A percentile compares a stretch with the other conserved stretches of the same genome.
phyloP scores from a whole-genome alignment of 2,113 vertebrate species.

The Mormyrus lacerda region DNA sequence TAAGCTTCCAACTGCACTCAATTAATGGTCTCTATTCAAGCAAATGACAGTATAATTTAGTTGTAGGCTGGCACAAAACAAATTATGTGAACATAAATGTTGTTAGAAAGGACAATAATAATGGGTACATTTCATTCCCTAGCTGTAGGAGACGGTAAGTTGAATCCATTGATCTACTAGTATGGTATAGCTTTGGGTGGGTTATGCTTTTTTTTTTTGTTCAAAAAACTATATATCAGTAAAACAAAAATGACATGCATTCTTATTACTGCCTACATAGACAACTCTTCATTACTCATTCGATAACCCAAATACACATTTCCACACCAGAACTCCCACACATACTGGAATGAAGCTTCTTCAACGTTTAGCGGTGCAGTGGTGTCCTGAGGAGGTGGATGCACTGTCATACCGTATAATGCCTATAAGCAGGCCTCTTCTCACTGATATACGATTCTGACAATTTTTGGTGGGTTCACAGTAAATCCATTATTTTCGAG shows the following conservation, averaged over 20 bases:
- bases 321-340: neutral
- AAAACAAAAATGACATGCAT: neutral
- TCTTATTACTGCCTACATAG: neutral
- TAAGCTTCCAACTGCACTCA: constrained; percentile 5
- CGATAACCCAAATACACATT: neutral
- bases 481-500: neutral
- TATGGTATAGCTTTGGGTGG: neutral
- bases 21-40: constrained; percentile 10
- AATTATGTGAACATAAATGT: neutral
- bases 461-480: neutral
- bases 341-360: neutral
- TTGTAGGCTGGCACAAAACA: constrained; percentile 7
- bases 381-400: neutral
- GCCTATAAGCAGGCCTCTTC: neutral
- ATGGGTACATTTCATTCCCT: neutral
- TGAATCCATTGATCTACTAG: neutral
- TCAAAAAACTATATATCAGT: neutral
- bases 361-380: neutral
- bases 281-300: neutral
- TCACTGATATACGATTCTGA: neutral
- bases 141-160: neutral
- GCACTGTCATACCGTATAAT: neutral
- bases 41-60: constrained; percentile 13
- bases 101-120: neutral
- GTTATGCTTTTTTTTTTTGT: neutral